A percentile compares a stretch with the other conserved stretches of the same genome.
Evolutionary conservation across 1,140 invertebrate genomes (phyloP).

Genomic region (Aphaenogaster floridana): DNA sequence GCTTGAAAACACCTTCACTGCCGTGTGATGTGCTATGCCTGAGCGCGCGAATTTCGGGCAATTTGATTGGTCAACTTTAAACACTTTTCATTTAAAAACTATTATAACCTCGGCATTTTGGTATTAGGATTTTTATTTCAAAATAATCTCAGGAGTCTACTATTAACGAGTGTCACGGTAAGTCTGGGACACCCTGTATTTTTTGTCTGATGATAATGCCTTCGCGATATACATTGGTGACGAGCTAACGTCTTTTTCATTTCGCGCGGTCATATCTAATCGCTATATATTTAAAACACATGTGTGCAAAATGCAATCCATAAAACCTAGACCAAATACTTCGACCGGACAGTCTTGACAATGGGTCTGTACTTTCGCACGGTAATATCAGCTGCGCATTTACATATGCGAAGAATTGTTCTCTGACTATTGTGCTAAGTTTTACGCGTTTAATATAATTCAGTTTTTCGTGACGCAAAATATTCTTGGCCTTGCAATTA

Average conservation of each 20-base stretch:
- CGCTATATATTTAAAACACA: constrained; percentile 28
- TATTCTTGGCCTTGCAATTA: constrained; percentile 29
- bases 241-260: constrained; percentile 9
- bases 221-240: constrained; percentile 8
- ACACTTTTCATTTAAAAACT: too few species aligned
- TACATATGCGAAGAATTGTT: neutral
- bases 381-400: neutral
- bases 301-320: neutral
- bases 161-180: too few species aligned
- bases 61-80: too few species aligned
- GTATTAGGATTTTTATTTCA: too few species aligned
- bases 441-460: constrained; percentile 34
- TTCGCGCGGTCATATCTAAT: constrained; percentile 18
- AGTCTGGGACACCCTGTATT: neutral
- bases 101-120: too few species aligned
- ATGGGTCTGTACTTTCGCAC: neutral
- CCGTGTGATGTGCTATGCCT: too few species aligned
- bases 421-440: neutral
- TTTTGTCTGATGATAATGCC: neutral
- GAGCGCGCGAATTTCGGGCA: too few species aligned
- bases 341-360: neutral
- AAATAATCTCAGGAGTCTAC: too few species aligned
- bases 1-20: too few species aligned
- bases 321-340: constrained; percentile 37
- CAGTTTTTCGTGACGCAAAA: neutral